Base-by-base conservation (phyloP, 2,888 invertebrate genomes). In the Xanthia icteritia region DNA sequence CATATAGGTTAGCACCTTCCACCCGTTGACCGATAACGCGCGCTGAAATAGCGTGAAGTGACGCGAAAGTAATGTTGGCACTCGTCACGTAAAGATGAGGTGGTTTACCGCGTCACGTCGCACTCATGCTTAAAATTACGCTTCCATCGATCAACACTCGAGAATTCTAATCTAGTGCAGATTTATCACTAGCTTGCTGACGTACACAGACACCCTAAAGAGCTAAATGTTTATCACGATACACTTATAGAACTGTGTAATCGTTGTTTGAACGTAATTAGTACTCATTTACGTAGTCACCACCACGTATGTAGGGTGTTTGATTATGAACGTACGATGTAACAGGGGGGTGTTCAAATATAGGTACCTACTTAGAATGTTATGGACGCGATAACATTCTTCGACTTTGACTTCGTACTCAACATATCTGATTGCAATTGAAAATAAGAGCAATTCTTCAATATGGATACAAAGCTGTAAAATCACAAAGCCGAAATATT, bases 61-160 rank as follows among this genome's bases (percentile, higher is more conserved):
- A 95, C 93, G 94, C 88, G 89, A 82, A 88, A 86, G 89, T 89
- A 86, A 92, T 88, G 83, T 90, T 90, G 88, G 88, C 89, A 84
- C 72, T 84, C 86, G 89, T 90, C 89, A 89, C 92, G 88, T 89
- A 83, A 89, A 82, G 76, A 86, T 85, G 87, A 89, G 83, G 82
- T 82, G 87, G 86, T 85, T 81, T 72, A 82, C 84, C 89, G 88
- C 93, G 92, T 93, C 94, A 93, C 88, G 81, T 84, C 86, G 87
- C 88, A 92, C 92, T 94, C 94, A 94, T 91, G 89, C 91, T 92
- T 95, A 94, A 95, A 94, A 95, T 94, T 94, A 94, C 93, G 90
- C 88, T 88, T 87, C 85, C 86, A 91, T 88, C 86, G 86, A 88
- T 88, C 85, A 90, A 90, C 92, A 93, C 94, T 94, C 92, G 92